phyloP scores from a whole-genome alignment of 2,797 vertebrate species.

The Tragopan temminckii region DNA sequence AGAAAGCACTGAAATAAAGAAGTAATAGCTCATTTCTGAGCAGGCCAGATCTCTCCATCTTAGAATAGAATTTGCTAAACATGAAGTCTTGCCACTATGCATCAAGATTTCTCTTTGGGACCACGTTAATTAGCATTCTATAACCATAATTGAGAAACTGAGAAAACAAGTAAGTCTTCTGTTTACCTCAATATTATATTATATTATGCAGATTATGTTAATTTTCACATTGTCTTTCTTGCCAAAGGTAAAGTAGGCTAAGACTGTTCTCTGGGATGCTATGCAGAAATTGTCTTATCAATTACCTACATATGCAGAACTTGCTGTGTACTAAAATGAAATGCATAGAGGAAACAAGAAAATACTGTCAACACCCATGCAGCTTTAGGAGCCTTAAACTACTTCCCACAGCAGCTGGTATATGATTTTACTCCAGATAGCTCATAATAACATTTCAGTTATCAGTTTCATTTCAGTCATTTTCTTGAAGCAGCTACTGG shows the following conservation, averaged over 20 bases:
- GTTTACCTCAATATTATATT: neutral
- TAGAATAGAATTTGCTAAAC: neutral
- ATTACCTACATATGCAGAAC: neutral
- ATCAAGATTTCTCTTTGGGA: neutral
- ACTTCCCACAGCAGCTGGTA: neutral
- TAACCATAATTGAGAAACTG: neutral
- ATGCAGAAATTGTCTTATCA: neutral
- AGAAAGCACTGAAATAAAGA: neutral
- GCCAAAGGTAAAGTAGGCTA: neutral
- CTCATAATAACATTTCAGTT: neutral
- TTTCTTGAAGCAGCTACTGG: neutral
- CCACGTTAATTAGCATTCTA: neutral
- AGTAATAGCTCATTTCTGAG: neutral
- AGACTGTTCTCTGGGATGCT: neutral
- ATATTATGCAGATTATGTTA: neutral
- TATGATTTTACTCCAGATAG: neutral
- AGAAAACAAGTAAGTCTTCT: neutral
- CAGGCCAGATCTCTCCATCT: neutral
- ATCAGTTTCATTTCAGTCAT: neutral
- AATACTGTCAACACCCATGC: neutral
- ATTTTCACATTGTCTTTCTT: neutral
- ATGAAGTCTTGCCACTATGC: neutral
- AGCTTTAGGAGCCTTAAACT: slow-evolving; percentile 17
- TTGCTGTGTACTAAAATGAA: neutral
- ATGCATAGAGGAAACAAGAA: neutral